These are phyloP conservation scores for Ennomos erosarius DNA, from an alignment of 2,888 invertebrate genomes.

Conservation along the genomic window DNA sequence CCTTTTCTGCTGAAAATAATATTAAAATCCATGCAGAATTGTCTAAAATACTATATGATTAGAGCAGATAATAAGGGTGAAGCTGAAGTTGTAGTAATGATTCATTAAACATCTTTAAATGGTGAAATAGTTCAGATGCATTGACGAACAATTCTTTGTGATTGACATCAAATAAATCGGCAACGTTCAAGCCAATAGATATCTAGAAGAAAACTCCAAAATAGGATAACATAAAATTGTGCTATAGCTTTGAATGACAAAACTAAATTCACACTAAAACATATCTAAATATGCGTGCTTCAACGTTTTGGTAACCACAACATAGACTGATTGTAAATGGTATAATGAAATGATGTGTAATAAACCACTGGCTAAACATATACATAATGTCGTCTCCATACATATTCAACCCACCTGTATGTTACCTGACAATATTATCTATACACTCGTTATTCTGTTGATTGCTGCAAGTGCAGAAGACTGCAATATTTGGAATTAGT, in stretches of 20 bases:
- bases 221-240: no score
- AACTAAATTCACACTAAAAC: no score
- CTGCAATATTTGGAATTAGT: no score
- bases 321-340: not conserved
- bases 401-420: conserved; percentile 36
- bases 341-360: conserved; percentile 20
- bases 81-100: not conserved
- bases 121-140: no score
- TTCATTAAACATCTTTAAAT: conserved; percentile 19
- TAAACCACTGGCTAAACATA: conserved; percentile 15
- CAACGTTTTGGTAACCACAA: no score
- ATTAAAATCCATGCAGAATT: conserved; percentile 17
- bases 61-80: not conserved
- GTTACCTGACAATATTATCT: conserved; percentile 37
- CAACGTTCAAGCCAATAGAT: no score
- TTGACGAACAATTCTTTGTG: no score
- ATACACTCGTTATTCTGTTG: conserved; percentile 33
- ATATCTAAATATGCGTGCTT: no score
- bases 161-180: no score
- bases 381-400: conserved; percentile 1
- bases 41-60: conserved; percentile 1
- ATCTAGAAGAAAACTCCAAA: no score
- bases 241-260: no score
- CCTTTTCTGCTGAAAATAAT: not conserved
- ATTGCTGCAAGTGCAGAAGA: conserved; percentile 30